Evolutionary conservation across 1,140 invertebrate genomes (phyloP), one percentile per base, ranked within the genome.

Genomic region (Hyles vespertilio): DNA sequence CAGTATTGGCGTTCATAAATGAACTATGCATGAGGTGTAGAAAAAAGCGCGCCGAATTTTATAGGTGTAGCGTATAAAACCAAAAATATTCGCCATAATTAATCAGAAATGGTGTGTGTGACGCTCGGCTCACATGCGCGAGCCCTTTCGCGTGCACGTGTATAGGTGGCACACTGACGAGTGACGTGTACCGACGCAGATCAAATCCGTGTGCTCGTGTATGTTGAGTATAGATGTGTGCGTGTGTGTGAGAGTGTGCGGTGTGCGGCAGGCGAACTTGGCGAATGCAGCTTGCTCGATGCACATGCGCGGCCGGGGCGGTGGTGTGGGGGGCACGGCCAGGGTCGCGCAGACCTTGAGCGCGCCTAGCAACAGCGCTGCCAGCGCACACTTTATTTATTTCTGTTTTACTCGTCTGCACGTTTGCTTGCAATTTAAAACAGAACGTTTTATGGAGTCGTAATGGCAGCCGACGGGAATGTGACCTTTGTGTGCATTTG

Each of bases 361-460:
- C 74, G 63, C 72, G 77, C 78, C 66, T 84, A 82, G 78, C 81
- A 85, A 85, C 82, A 78, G 65, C 65, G 69, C 70, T 72, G 70
- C 70, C 65, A 66, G 51, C 61, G 44, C 60, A 59, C 55, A 62
- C 65, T 58, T 78, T 73, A 77, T 76, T 79, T 83, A 84, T 81
- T 84, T 81, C 72, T 76, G 77, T 80, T 77, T 72, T 65, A 74
- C 71, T 72, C 76, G 75, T 79, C 74, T 79, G 66, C 65, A 65
- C 63, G 71, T 69, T 77, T 67, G 63, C 70, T 71, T 72, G 70
- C 70, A 72, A 70, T 71, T 70, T 77, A 69, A 74, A 78, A 70
- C 65, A 58, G 69, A 74, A 71, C 69, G 64, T 72, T 77, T 77
- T 79, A 77, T 80, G 74, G 72, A 74, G 66, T 67, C 66, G 51